These are phyloP conservation scores for Emydocephalus ijimae DNA, from an alignment of 2,113 vertebrate species.

Conservation along the genomic window DNA sequence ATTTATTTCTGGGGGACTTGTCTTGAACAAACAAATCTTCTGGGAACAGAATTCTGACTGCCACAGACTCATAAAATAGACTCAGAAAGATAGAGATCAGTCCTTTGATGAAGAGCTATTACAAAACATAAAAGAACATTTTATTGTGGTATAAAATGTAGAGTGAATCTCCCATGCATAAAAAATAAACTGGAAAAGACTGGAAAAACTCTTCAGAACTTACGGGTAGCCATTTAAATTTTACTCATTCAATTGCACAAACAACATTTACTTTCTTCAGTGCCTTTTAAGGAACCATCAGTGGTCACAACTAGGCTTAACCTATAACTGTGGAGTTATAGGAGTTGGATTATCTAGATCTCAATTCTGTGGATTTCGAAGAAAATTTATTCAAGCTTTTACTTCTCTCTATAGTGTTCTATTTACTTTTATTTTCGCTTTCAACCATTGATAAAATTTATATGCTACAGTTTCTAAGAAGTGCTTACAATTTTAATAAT, in stretches of 20 bases:
- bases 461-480: neutral
- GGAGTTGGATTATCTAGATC: too few relatives aligned
- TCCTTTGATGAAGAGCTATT: constrained; percentile 22
- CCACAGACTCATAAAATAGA: constrained; percentile 33
- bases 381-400: neutral
- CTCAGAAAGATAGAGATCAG: constrained; percentile 27
- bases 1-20: constrained; percentile 27
- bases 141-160: constrained; percentile 3
- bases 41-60: constrained; percentile 26
- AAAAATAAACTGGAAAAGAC: neutral
- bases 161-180: neutral
- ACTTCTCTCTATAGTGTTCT: neutral
- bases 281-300: neutral
- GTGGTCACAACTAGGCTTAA: neutral
- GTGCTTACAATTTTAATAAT: neutral
- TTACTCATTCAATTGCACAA: neutral
- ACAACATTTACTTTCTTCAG: neutral
- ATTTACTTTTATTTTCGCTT: neutral
- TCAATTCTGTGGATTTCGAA: neutral
- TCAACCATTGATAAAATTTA: neutral
- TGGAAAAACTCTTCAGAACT: neutral
- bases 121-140: constrained; percentile 15
- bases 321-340: neutral
- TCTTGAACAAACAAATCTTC: constrained; percentile 30
- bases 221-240: fast-evolving